These are phyloP conservation scores for Acridotheres tristis DNA, from an alignment of 2,797 vertebrate genomes.

Conservation along the genomic window DNA sequence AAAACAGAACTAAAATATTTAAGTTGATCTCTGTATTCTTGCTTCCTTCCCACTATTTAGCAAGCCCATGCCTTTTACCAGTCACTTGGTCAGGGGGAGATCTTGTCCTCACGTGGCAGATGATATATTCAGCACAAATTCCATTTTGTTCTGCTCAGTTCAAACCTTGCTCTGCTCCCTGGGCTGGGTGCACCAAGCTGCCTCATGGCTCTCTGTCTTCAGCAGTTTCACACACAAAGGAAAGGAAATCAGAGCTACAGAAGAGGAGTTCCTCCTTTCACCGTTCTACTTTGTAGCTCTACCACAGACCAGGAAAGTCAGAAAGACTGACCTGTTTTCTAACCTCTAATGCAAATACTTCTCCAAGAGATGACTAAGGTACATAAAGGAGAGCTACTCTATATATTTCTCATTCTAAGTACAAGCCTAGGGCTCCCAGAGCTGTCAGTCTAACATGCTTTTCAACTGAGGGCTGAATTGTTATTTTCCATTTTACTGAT, in stretches of 20 bases:
- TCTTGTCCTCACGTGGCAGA: background rate
- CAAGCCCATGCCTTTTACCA: background rate
- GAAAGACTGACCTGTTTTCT: background rate
- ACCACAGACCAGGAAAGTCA: background rate
- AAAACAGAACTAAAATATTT: background rate
- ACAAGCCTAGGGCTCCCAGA: background rate
- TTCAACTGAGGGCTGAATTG: conserved; percentile 19
- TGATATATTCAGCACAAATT: background rate
- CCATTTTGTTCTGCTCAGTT: background rate
- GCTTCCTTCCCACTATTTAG: background rate
- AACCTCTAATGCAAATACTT: background rate
- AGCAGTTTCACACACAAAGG: background rate
- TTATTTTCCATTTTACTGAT: conserved; percentile 24
- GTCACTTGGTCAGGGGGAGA: background rate
- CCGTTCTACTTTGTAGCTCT: background rate
- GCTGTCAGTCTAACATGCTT: conserved; percentile 3
- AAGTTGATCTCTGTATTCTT: background rate
- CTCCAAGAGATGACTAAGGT: background rate
- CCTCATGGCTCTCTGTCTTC: background rate
- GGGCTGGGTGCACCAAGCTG: background rate
- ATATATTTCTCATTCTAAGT: background rate
- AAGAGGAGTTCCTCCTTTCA: background rate
- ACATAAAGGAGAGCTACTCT: background rate
- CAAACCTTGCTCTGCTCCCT: background rate
- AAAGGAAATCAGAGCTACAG: background rate